Conservation (phyloP, 2,888 invertebrate species). For the Gibbula magus region DNA sequence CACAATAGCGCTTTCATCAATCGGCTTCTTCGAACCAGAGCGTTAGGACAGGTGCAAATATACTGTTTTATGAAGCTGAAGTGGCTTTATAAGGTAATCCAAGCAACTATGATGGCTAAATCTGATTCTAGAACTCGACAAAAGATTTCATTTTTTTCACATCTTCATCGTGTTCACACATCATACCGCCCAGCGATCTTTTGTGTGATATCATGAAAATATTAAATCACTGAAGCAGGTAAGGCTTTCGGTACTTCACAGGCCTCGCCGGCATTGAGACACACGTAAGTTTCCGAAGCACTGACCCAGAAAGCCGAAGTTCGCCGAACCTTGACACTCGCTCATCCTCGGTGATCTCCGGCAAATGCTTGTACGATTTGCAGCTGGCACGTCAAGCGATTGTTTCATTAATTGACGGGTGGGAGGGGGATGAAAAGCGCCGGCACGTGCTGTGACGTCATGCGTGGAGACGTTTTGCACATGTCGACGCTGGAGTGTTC, state of each 20-base stretch:
- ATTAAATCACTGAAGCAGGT: too few species aligned
- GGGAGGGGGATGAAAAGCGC: neutral
- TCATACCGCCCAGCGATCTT: too few species aligned
- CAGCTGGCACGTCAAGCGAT: neutral
- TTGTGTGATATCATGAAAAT: too few species aligned
- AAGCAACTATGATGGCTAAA: too few species aligned
- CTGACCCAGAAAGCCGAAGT: neutral
- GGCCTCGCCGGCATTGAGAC: neutral
- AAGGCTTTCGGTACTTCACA: too few species aligned
- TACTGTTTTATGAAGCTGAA: neutral
- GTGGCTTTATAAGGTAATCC: too few species aligned
- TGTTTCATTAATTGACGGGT: neutral
- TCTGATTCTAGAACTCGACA: too few species aligned
- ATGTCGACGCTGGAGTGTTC: neutral
- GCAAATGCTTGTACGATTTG: neutral
- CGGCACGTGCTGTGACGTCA: neutral
- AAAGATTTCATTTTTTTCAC: too few species aligned
- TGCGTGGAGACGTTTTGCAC: neutral
- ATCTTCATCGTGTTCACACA: too few species aligned
- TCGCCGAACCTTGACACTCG: conserved; percentile 5
- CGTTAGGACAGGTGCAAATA: conserved; percentile 7
- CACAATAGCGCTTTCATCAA: conserved; percentile 12
- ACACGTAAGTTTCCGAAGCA: neutral
- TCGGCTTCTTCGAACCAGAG: conserved; percentile 1
- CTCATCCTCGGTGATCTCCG: neutral